Percentiles rank a stretch among this genome's conserved stretches.
These are phyloP conservation scores for Microctonus aethiopoides DNA, from an alignment of 2,888 invertebrate genomes.

Conservation along the genomic window DNA sequence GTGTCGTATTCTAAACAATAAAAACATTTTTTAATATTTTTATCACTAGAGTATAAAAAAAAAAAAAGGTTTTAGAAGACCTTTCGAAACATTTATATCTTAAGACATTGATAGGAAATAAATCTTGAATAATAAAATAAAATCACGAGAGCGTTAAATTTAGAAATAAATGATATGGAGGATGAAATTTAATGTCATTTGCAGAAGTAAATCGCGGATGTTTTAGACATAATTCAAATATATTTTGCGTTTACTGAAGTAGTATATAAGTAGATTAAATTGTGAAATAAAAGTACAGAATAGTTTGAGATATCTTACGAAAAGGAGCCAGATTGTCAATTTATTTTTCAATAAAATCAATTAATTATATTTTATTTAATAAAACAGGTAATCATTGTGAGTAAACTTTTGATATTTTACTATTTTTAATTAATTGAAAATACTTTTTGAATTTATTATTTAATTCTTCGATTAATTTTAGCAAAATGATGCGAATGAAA, in stretches of 20 bases:
- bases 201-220: neutral
- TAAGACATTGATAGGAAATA: neutral
- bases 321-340: neutral
- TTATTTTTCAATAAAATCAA: no score
- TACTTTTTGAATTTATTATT: no score
- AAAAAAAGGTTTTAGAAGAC: neutral
- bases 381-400: neutral
- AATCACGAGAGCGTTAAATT: neutral
- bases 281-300: neutral
- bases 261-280: neutral
- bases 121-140: neutral
- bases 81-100: neutral
- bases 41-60: no score
- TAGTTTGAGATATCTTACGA: neutral
- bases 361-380: no score
- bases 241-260: neutral
- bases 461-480: neutral
- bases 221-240: neutral
- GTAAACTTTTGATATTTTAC: neutral
- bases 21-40: no score
- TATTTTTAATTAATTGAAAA: neutral
- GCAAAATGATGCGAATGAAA: neutral
- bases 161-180: neutral
- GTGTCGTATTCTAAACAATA: no score
- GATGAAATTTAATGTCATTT: neutral